Conservation (phyloP, 2,888 invertebrate genomes). For the Trissonchulus sp. region DNA sequence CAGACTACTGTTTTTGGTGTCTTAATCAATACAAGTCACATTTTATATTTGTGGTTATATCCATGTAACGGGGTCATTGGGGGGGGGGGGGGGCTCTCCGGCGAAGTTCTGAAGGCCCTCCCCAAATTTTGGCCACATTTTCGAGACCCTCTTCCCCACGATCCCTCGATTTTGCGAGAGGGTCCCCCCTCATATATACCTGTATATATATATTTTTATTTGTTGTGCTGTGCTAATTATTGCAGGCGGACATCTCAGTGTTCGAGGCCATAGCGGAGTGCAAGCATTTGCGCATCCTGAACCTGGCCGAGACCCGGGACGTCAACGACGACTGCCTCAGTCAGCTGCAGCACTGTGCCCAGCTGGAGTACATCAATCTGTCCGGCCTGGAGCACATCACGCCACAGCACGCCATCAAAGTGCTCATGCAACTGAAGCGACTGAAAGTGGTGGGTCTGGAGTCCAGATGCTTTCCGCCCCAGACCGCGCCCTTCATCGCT, state of each 20-base stretch:
- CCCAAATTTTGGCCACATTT: too few species aligned
- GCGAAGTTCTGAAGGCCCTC: too few species aligned
- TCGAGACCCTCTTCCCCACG: too few species aligned
- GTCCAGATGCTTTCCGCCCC: background rate
- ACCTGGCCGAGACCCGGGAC: background rate
- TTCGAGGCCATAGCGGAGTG: background rate
- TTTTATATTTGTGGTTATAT: too few species aligned
- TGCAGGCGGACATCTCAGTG: background rate
- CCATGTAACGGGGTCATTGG: too few species aligned
- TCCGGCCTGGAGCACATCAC: background rate
- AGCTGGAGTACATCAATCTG: constrained; percentile 3
- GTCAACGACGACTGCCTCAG: background rate
- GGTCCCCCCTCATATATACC: too few species aligned
- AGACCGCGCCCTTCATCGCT: background rate
- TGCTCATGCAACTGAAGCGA: background rate
- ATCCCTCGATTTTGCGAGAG: too few species aligned
- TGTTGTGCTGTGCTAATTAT: background rate
- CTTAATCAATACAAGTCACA: too few species aligned
- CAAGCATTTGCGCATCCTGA: background rate
- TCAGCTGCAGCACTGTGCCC: background rate
- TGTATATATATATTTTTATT: too few species aligned
- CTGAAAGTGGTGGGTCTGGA: background rate
- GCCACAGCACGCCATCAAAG: background rate
- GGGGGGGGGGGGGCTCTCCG: too few species aligned
- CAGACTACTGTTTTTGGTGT: too few species aligned